These are phyloP conservation scores for Drosophila setosimentum DNA, from an alignment of 2,888 invertebrate species.

Conservation along the genomic window DNA sequence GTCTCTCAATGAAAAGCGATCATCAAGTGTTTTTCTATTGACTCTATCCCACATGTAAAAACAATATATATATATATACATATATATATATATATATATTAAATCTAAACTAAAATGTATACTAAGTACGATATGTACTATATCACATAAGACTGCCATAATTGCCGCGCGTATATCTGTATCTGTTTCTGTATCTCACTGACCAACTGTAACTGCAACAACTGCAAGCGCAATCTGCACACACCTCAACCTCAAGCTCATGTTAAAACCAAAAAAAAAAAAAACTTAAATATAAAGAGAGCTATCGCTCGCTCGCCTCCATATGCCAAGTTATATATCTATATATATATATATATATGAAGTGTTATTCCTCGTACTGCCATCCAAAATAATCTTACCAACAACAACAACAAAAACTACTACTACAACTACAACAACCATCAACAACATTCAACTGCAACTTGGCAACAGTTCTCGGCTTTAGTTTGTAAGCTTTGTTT, in stretches of 20 bases:
- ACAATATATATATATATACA: conserved; percentile 20
- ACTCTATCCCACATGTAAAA: conserved; percentile 61
- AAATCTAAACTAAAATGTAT: conserved; percentile 63
- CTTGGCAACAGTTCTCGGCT: conserved; percentile 69
- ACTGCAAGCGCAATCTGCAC: conserved; percentile 65
- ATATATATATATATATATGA: conserved; percentile 34
- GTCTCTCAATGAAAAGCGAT: conserved; percentile 62
- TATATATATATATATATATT: conserved; percentile 20
- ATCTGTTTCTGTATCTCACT: conserved; percentile 66
- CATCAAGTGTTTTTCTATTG: conserved; percentile 61
- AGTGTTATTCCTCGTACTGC: conserved; percentile 62
- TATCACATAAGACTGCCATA: conserved; percentile 66
- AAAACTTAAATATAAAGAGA: conserved; percentile 11
- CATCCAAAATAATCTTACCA: conserved; percentile 56
- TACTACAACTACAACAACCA: conserved; percentile 35
- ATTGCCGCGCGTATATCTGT: conserved; percentile 48
- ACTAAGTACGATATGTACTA: conserved; percentile 55
- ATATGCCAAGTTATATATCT: conserved; percentile 45
- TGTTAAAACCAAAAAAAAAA: conserved; percentile 18
- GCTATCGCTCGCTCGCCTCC: conserved; percentile 44
- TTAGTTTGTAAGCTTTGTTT: conserved; percentile 71
- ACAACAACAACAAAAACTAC: conserved; percentile 45
- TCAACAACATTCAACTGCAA: conserved; percentile 58
- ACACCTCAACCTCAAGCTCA: conserved; percentile 63
- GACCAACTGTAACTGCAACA: conserved; percentile 64